Evolutionary conservation across 2,797 vertebrate species (phyloP).

Genomic region (Ctenochaetus hawaiiensis): DNA sequence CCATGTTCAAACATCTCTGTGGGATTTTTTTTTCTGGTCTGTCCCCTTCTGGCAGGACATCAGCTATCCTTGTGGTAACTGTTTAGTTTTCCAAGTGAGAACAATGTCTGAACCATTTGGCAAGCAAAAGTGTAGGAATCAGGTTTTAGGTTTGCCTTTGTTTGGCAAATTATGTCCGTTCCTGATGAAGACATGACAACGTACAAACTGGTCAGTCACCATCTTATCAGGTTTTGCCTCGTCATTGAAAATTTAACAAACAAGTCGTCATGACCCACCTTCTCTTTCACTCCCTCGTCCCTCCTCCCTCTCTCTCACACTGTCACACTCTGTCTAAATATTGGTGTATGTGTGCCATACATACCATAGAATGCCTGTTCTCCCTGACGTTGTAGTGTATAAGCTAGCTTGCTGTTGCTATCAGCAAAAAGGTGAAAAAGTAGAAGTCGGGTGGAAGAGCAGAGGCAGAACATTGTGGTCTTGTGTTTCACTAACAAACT

Average conservation of each 20-base stretch:
- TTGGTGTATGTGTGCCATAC: no score
- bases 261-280: conserved; percentile 11
- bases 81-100: conserved; percentile 27
- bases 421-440: no score
- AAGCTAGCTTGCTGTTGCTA: no score
- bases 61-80: conserved; percentile 19
- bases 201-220: conserved; percentile 3
- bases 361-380: no score
- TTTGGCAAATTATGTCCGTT: conserved; percentile 18
- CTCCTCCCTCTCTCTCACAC: no score
- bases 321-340: no score
- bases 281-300: no score
- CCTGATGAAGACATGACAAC: neutral
- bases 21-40: conserved; percentile 42
- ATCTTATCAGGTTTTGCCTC: conserved; percentile 15
- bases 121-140: conserved; percentile 25
- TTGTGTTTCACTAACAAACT: no score
- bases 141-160: conserved; percentile 7
- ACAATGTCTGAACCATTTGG: conserved; percentile 13
- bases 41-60: conserved; percentile 32
- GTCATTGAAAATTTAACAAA: conserved; percentile 32
- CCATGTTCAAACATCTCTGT: conserved; percentile 38
- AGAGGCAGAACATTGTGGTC: no score
- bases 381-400: no score
- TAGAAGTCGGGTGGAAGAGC: no score